Percentiles rank a stretch among this genome's conserved stretches.
Evolutionary conservation across 2,797 vertebrate genomes (phyloP).

Genomic region (Cyprinodon diabolis): DNA sequence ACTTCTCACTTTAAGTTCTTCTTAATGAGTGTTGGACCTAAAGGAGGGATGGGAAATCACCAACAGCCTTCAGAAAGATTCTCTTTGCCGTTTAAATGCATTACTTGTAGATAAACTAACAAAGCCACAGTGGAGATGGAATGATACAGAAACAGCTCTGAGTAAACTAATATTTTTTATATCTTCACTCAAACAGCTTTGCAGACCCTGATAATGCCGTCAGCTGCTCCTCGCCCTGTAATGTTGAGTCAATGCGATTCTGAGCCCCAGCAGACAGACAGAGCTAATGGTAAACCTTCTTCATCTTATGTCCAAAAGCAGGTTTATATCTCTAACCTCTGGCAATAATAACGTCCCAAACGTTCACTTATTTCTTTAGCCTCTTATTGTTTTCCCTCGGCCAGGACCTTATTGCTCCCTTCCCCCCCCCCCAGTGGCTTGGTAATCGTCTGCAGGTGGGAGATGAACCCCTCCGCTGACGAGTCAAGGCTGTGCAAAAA

Average conservation of each 20-base stretch:
- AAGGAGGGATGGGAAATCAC: too few relatives aligned
- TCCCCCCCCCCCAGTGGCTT: slow-evolving; percentile 2
- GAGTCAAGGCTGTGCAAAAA: slow-evolving; percentile 15
- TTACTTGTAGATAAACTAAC: too few relatives aligned
- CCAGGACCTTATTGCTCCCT: slow-evolving; percentile 44
- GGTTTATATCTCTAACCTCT: slow-evolving; percentile 36
- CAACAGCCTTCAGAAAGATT: too few relatives aligned
- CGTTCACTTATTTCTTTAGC: slow-evolving; percentile 65
- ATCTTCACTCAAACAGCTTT: not conserved
- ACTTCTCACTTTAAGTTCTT: too few relatives aligned
- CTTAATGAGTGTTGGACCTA: too few relatives aligned
- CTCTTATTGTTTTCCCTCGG: slow-evolving; percentile 56
- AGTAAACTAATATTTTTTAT: too few relatives aligned
- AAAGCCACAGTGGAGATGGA: too few relatives aligned
- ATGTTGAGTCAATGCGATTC: slow-evolving; percentile 31
- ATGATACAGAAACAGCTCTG: too few relatives aligned
- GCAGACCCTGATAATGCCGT: slow-evolving; percentile 24
- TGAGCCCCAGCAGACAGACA: slow-evolving; percentile 35
- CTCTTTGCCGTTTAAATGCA: too few relatives aligned
- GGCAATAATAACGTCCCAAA: slow-evolving; percentile 57
- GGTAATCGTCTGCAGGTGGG: not conserved
- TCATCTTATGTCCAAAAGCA: slow-evolving; percentile 29
- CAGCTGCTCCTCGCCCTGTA: slow-evolving; percentile 34
- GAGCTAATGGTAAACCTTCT: slow-evolving; percentile 46
- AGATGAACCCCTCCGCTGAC: not conserved